These are phyloP conservation scores for Cirrhinus molitorella DNA, from an alignment of 2,797 vertebrate genomes.

Conservation along the genomic window DNA sequence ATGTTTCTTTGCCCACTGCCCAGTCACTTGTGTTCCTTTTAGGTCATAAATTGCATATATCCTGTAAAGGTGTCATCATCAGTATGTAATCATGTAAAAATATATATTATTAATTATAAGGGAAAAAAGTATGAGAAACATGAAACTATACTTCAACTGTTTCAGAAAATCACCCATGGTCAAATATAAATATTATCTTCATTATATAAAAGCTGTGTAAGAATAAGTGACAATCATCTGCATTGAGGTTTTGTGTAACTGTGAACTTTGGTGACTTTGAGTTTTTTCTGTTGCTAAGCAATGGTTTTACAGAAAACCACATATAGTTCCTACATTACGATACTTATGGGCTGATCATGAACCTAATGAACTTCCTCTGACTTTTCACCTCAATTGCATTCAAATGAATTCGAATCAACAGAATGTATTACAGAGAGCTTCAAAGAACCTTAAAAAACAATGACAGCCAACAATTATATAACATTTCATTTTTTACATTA, in stretches of 20 bases:
- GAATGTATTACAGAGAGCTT: too few relatives aligned
- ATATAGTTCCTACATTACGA: too few relatives aligned
- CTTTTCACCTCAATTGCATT: not conserved
- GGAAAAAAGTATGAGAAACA: not conserved
- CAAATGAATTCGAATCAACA: not conserved
- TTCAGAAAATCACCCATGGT: not conserved
- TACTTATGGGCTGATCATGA: too few relatives aligned
- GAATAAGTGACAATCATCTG: not conserved
- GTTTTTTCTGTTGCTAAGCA: not conserved
- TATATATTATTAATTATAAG: not conserved
- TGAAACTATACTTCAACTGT: not conserved
- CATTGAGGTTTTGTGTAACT: not conserved
- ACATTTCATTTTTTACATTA: not conserved
- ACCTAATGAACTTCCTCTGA: not conserved
- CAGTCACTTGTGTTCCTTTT: not conserved
- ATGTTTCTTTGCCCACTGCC: not conserved
- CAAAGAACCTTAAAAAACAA: not conserved
- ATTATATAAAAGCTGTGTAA: not conserved
- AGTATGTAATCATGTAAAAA: not conserved
- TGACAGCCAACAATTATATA: not conserved
- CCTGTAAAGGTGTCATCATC: not conserved
- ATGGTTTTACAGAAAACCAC: not conserved
- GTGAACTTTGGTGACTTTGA: not conserved
- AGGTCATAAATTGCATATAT: not conserved
- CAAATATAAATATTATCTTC: not conserved